Base-by-base conservation (phyloP, 2,797 vertebrate species). In the Falco biarmicus region DNA sequence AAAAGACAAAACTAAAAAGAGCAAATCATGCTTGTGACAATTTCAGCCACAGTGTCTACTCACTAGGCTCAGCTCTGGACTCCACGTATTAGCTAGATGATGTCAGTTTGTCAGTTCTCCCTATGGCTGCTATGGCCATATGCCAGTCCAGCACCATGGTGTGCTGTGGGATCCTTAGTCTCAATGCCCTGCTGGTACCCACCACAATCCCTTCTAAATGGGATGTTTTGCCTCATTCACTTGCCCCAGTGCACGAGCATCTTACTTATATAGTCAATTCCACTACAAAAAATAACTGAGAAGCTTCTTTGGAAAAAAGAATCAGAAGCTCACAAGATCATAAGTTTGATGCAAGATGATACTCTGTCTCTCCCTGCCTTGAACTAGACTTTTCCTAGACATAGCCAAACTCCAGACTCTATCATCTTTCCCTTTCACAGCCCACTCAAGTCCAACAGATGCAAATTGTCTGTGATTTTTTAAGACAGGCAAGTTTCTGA, bases 381-480 rank as follows among this genome's bases (percentile, higher is more conserved):
- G 37, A 69, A 37, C 68, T 77, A 77, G 12, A 48, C 45, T 84
- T 84, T 71, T 65, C 69, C 85, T 65, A 85, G 59, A 90, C 31
- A 59, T 48, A 71, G 76, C 60, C 66, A 84, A 64, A 63, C 50
- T 66, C 60, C 57, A 86, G 47, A 87, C 28, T 85, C 75, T 43
- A 53, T 65, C 20, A 47, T 80, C 61, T 94, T 83, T 70, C 48
- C 31, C 93, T 79, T 91, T 51, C 47, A 63, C 79, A 73, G 47
- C 66, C 87, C 74, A 83, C 78, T 96, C 75, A 84, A 94, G 82
- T 91, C 76, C 84, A 93, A 73, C 37, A 81, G 76, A 80, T 82
- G 73, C 37, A 94, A 93, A 89, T 61, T 69, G 54, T n/a, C 65
- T 83, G 50, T 74, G 73, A 75, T 93, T 95, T 93, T 93, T 95